These are phyloP conservation scores for Garrulus glandarius DNA, from an alignment of 2,797 vertebrate species.

Conservation along the genomic window DNA sequence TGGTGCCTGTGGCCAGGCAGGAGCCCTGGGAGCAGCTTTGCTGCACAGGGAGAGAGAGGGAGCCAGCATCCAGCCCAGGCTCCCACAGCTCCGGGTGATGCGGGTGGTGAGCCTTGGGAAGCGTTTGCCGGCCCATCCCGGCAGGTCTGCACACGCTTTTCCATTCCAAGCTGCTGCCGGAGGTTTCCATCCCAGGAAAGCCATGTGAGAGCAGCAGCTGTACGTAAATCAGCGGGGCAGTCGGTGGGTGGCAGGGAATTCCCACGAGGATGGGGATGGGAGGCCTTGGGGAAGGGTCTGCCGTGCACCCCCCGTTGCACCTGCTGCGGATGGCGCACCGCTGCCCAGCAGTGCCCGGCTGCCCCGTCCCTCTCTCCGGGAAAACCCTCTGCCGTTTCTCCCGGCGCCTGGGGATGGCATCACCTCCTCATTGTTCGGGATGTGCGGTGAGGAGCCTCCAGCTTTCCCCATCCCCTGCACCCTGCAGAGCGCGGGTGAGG, in stretches of 20 bases:
- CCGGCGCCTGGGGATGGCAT: conserved; percentile 23
- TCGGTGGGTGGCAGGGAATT: not conserved
- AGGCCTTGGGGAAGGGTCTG: not conserved
- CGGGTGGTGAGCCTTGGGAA: not conserved
- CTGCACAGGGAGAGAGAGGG: not conserved
- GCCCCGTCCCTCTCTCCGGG: fast-evolving
- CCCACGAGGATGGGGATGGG: not conserved
- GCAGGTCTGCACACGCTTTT: not conserved
- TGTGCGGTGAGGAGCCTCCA: not conserved
- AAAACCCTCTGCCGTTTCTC: not conserved
- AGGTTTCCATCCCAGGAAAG: not conserved
- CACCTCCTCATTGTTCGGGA: not conserved
- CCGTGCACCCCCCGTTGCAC: not conserved
- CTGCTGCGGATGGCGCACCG: not conserved
- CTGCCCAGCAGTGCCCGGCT: not conserved
- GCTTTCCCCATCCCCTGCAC: not conserved
- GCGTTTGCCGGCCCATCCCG: not conserved
- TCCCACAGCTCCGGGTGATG: fast-evolving
- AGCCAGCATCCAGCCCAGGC: not conserved
- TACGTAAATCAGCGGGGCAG: not conserved
- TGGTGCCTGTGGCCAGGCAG: too few species aligned
- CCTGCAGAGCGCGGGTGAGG: not conserved
- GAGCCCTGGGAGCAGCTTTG: not conserved
- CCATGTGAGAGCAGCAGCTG: not conserved
- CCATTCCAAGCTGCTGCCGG: fast-evolving